Evolutionary conservation across 2,888 invertebrate species (phyloP).

Genomic region (Hyposoter dolosus): DNA sequence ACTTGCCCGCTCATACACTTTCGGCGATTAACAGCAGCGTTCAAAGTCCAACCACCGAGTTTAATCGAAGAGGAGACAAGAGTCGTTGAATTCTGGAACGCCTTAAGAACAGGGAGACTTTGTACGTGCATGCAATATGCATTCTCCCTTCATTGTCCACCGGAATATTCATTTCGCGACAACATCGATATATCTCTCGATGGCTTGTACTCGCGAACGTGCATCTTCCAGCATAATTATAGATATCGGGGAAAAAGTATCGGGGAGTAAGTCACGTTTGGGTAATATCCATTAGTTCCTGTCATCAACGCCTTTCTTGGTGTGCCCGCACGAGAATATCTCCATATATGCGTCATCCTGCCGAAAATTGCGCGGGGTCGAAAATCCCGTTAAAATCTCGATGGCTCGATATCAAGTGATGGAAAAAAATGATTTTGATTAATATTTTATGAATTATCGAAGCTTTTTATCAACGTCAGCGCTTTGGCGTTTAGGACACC

Average conservation of each 20-base stretch:
- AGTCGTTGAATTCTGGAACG: conserved; percentile 37
- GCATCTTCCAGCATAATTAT: conserved; percentile 35
- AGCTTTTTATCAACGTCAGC: background rate
- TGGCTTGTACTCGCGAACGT: background rate
- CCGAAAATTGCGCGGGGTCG: background rate
- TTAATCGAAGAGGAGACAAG: background rate
- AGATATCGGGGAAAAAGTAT: conserved; percentile 16
- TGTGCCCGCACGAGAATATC: background rate
- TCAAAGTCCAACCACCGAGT: background rate
- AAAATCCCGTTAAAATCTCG: background rate
- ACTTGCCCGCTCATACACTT: background rate
- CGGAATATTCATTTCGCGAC: conserved; percentile 64
- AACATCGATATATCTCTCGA: conserved; percentile 38
- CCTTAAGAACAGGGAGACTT: conserved; percentile 10
- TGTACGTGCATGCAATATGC: conserved; percentile 13
- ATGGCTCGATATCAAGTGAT: background rate
- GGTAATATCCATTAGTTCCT: conserved; percentile 48
- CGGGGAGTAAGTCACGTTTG: conserved; percentile 39
- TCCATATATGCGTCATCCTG: background rate
- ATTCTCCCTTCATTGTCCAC: conserved; percentile 24
- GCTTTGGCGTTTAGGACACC: background rate
- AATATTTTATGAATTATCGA: background rate
- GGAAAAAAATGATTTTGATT: background rate
- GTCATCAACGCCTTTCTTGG: conserved; percentile 30
- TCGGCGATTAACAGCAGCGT: conserved; percentile 44